phyloP scores from a whole-genome alignment of 2,888 invertebrate genomes.

The Therioaphis trifolii region DNA sequence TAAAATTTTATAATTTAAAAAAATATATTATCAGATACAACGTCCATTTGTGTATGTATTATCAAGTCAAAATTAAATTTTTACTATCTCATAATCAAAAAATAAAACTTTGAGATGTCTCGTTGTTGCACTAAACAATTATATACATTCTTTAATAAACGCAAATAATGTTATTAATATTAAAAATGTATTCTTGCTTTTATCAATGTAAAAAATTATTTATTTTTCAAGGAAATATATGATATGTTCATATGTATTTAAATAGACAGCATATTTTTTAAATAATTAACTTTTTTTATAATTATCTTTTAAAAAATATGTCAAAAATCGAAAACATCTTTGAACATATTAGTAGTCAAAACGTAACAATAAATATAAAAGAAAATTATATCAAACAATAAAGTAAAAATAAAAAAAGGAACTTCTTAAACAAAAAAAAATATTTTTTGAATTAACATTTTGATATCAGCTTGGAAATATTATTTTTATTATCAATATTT shows the following conservation, averaged over 20 bases:
- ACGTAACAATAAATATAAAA: too few relatives aligned
- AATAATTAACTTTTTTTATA: neutral
- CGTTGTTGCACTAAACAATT: neutral
- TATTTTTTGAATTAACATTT: too few relatives aligned
- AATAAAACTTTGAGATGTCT: neutral
- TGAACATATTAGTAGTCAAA: too few relatives aligned
- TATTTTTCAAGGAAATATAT: neutral
- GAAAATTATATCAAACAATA: too few relatives aligned
- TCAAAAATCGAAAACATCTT: too few relatives aligned
- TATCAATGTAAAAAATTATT: neutral
- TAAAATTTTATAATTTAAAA: neutral
- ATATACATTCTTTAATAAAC: neutral
- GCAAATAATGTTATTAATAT: slow-evolving; percentile 5
- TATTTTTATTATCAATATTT: too few relatives aligned
- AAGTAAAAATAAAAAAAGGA: too few relatives aligned
- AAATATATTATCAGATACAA: neutral
- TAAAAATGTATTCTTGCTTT: neutral
- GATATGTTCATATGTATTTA: neutral
- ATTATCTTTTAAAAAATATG: too few relatives aligned
- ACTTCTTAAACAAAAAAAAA: too few relatives aligned
- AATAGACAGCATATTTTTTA: neutral
- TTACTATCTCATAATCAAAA: neutral
- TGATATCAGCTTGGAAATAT: too few relatives aligned
- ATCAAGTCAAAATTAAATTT: neutral
- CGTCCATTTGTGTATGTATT: neutral